phyloP scores from a whole-genome alignment of 1,140 invertebrate species.

The Brachionus rubens region DNA sequence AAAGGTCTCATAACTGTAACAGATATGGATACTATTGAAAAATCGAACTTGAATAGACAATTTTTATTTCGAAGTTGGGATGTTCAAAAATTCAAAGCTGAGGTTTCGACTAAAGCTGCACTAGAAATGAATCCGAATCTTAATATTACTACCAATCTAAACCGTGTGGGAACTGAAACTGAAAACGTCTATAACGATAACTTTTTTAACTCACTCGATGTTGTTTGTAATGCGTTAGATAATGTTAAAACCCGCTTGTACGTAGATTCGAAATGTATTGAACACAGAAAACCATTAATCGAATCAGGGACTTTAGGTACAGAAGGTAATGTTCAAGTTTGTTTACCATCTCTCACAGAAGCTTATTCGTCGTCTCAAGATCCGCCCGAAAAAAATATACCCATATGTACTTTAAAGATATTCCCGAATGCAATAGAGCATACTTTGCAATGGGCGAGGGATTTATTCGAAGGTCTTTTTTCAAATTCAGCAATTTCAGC shows the following conservation, averaged over 20 bases:
- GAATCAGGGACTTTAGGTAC: conserved; percentile 97
- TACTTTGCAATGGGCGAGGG: conserved; percentile 93
- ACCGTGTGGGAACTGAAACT: conserved; percentile 89
- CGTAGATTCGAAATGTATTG: conserved; percentile 94
- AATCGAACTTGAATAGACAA: conserved; percentile 96
- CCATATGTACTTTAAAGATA: conserved; percentile 96
- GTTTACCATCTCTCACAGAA: conserved; percentile 84
- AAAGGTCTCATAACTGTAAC: conserved; percentile 74
- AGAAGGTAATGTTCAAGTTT: conserved; percentile 94
- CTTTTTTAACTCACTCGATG: conserved; percentile 87
- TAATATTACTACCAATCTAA: conserved; percentile 82
- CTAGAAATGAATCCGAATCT: conserved; percentile 82
- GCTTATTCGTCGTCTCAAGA: conserved; percentile 96
- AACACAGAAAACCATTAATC: conserved; percentile 88
- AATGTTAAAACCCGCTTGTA: conserved; percentile 93
- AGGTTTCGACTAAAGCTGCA: conserved; percentile 74
- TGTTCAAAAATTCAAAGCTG: conserved; percentile 82
- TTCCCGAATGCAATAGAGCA: conserved; percentile 99
- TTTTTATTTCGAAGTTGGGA: conserved; percentile 92
- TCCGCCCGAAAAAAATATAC: conserved; percentile 95
- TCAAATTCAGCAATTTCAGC: conserved; percentile 84
- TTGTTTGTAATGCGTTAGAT: conserved; percentile 93
- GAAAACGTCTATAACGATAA: conserved; percentile 88
- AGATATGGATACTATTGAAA: conserved; percentile 99
- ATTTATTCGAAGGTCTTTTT: conserved; percentile 92